Evolutionary conservation across 2,113 vertebrate genomes (phyloP).

Genomic region (Corythaixoides concolor): DNA sequence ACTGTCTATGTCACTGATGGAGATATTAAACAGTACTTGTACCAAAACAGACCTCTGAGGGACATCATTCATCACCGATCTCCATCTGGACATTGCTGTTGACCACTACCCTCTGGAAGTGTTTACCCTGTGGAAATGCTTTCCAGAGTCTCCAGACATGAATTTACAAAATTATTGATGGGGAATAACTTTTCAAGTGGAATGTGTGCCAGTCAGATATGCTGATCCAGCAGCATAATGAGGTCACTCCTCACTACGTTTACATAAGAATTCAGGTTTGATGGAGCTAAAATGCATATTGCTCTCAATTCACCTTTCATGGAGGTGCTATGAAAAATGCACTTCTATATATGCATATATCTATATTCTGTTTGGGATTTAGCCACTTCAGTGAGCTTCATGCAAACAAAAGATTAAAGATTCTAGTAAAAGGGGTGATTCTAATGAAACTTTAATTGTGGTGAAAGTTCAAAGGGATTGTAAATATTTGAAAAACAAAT

Average conservation of each 20-base stretch:
- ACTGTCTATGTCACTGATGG: no score
- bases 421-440: background rate
- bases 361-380: background rate
- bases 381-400: background rate
- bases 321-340: background rate
- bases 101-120: no score
- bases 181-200: background rate
- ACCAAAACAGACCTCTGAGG: no score
- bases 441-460: background rate
- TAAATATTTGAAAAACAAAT: background rate
- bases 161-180: no score
- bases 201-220: background rate
- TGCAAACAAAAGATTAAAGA: background rate
- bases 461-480: background rate
- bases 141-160: background rate
- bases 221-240: background rate
- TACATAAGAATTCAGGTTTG: background rate
- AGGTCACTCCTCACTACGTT: background rate
- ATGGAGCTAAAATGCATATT: background rate
- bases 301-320: background rate
- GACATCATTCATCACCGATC: no score
- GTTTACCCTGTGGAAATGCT: background rate
- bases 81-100: no score
- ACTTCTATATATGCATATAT: fast-evolving
- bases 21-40: no score